Evolutionary conservation across 2,113 vertebrate genomes (phyloP).

Genomic region (Cyprinus carpio): DNA sequence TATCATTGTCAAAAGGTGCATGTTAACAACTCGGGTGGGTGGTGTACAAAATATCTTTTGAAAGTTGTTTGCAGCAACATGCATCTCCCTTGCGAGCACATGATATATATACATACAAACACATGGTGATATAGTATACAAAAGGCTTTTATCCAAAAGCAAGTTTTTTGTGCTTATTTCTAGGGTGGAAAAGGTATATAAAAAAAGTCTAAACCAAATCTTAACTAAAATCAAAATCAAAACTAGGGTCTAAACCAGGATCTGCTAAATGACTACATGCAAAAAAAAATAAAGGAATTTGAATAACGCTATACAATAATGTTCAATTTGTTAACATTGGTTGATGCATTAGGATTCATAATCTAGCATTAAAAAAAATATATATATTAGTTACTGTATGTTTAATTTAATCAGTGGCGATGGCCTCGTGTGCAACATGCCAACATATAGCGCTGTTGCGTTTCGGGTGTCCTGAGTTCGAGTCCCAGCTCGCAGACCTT

Average conservation of each 20-base stretch:
- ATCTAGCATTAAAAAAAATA: too few species aligned
- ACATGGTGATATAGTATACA: neutral
- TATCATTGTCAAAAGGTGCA: conserved; percentile 26
- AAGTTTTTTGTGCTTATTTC: neutral
- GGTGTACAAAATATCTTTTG: conserved; percentile 31
- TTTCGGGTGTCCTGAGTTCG: too few species aligned
- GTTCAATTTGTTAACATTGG: neutral
- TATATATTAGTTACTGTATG: too few species aligned
- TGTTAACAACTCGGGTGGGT: conserved; percentile 32
- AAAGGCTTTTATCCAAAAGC: neutral
- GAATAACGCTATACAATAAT: neutral
- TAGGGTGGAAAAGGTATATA: neutral
- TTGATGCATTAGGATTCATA: too few species aligned
- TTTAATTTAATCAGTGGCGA: too few species aligned
- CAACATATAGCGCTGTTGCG: too few species aligned
- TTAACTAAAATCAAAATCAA: neutral
- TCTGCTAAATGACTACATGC: neutral
- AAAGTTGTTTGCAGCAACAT: conserved; percentile 13
- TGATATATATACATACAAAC: neutral
- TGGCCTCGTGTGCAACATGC: too few species aligned
- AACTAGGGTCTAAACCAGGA: neutral
- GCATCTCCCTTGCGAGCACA: neutral
- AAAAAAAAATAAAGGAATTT: neutral
- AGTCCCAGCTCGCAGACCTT: too few species aligned
- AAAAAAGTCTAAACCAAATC: neutral